These are phyloP conservation scores for Sardina pilchardus DNA, from an alignment of 2,113 vertebrate species.

Conservation along the genomic window DNA sequence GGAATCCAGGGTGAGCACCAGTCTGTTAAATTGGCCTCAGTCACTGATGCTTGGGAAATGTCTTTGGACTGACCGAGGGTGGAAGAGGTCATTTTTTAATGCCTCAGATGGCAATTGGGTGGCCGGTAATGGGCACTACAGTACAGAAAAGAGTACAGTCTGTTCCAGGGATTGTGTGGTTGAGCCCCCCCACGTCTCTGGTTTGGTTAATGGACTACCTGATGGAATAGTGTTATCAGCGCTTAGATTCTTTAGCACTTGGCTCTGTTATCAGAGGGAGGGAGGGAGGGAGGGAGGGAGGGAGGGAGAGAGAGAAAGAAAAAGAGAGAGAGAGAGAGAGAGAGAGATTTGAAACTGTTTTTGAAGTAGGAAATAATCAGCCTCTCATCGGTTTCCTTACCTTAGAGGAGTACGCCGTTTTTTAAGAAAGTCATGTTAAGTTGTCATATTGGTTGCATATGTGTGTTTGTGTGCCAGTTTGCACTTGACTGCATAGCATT, in stretches of 20 bases:
- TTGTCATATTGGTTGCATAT: not conserved
- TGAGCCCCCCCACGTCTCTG: not conserved
- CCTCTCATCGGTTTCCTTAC: not conserved
- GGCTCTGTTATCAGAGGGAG: not conserved
- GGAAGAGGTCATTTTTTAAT: not conserved
- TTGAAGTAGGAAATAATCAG: not conserved
- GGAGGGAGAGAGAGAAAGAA: no score
- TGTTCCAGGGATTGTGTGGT: not conserved
- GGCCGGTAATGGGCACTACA: not conserved
- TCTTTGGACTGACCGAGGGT: not conserved
- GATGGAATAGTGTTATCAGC: constrained; percentile 11
- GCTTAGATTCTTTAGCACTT: constrained; percentile 28
- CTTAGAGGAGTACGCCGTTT: not conserved
- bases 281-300: not conserved
- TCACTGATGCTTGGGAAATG: not conserved
- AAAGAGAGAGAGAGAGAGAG: no score
- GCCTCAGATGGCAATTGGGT: not conserved
- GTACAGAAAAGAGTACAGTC: not conserved
- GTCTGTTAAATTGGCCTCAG: not conserved
- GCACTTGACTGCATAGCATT: not conserved
- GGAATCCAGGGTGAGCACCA: not conserved
- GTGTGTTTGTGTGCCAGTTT: constrained; percentile 13
- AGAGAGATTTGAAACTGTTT: not conserved
- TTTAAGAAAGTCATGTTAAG: not conserved
- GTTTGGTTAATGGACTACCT: constrained; percentile 13